Conservation (phyloP, 2,888 invertebrate species). For the Mimachlamys varia region DNA sequence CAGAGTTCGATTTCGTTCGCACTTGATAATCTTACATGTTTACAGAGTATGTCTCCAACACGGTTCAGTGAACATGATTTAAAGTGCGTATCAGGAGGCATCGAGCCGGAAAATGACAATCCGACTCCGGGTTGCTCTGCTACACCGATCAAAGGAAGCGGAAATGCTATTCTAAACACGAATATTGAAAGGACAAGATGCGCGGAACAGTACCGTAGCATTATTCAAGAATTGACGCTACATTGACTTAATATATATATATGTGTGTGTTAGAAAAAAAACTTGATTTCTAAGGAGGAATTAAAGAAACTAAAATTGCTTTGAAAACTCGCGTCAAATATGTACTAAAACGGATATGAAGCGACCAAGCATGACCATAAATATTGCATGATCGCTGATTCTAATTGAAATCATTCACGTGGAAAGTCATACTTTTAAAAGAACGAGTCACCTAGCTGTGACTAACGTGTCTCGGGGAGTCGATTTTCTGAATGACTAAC, state of each 20-base stretch:
- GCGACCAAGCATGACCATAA: neutral
- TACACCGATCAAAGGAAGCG: conserved; percentile 21
- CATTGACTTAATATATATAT: neutral
- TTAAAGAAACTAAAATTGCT: neutral
- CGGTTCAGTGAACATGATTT: neutral
- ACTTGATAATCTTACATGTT: conserved; percentile 28
- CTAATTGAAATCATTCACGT: conserved; percentile 1
- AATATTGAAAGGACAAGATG: neutral
- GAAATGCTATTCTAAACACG: conserved; percentile 15
- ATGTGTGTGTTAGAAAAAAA: neutral
- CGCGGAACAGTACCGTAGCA: neutral
- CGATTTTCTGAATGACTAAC: conserved; percentile 27
- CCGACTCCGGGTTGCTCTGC: conserved; percentile 26
- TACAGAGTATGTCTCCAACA: neutral
- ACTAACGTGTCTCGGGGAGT: neutral
- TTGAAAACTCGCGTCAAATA: neutral
- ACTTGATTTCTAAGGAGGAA: neutral
- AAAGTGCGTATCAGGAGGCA: conserved; percentile 3
- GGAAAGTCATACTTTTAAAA: neutral
- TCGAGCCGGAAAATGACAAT: conserved; percentile 34
- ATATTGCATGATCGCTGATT: neutral
- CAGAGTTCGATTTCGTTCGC: conserved; percentile 27
- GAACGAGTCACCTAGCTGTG: neutral
- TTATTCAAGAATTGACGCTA: neutral
- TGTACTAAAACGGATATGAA: neutral